phyloP scores from a whole-genome alignment of 2,113 vertebrate species.

The Albula goreensis region DNA sequence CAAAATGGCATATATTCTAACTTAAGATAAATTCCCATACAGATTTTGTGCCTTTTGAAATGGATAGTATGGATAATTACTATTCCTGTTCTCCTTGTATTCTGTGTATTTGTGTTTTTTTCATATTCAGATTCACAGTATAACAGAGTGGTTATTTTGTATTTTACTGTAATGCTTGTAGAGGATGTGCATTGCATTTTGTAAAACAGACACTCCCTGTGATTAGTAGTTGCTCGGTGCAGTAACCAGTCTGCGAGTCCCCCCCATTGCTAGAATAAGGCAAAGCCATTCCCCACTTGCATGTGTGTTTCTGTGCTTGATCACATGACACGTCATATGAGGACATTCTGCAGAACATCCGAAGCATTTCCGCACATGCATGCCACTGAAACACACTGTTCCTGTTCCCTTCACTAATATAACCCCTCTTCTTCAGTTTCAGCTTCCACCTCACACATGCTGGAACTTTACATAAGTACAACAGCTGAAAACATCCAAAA shows the following conservation, averaged over 20 bases:
- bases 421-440: not conserved
- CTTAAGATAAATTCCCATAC: too few relatives aligned
- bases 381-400: not conserved
- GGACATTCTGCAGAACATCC: not conserved
- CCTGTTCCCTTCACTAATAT: not conserved
- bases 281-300: not conserved
- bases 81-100: not conserved
- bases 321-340: not conserved
- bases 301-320: not conserved
- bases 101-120: not conserved
- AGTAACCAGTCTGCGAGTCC: not conserved
- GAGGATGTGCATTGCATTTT: not conserved
- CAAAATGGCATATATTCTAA: too few relatives aligned
- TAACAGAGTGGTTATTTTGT: not conserved
- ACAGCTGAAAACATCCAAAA: too few relatives aligned
- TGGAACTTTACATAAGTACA: too few relatives aligned
- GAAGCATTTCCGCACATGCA: not conserved
- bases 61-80: too few relatives aligned
- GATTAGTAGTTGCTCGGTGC: not conserved
- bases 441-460: too few relatives aligned
- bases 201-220: not conserved
- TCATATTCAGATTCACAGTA: not conserved
- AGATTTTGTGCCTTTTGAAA: too few relatives aligned
- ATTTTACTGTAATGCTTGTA: not conserved
- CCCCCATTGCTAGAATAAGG: not conserved